phyloP scores from a whole-genome alignment of 2,888 invertebrate genomes.

The Lasioglossum villosulum region DNA sequence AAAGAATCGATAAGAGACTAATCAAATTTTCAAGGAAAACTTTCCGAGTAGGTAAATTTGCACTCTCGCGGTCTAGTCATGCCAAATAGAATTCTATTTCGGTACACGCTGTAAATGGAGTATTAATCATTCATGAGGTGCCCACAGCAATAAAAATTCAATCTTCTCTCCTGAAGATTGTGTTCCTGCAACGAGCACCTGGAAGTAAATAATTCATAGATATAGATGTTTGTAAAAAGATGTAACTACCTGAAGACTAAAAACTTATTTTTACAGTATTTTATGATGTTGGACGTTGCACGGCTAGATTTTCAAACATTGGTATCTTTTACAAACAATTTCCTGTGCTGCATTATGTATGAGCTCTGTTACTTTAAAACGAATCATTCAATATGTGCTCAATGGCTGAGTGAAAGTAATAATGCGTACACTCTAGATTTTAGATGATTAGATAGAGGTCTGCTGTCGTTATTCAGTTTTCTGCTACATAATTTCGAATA shows the following conservation, averaged over 20 bases:
- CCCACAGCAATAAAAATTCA: constrained; percentile 1
- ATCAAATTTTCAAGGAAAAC: no score
- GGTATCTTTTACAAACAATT: neutral
- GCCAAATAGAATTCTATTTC: neutral
- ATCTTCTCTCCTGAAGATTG: neutral
- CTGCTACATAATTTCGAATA: neutral
- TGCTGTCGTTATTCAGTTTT: neutral
- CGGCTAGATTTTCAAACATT: neutral
- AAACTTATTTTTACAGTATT: neutral
- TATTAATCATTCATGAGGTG: constrained; percentile 2
- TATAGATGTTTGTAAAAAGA: neutral
- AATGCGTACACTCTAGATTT: neutral
- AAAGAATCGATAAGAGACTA: neutral
- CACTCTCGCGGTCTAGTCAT: neutral
- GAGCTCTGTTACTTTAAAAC: neutral
- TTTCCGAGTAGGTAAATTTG: neutral
- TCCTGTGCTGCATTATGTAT: neutral
- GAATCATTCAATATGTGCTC: neutral
- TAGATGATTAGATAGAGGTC: no score
- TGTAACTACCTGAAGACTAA: neutral
- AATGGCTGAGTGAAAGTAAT: neutral
- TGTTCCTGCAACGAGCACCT: neutral
- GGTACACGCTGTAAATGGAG: neutral
- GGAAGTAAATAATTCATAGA: constrained; percentile 5
- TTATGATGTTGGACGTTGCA: no score